Percentiles rank a stretch among this genome's conserved stretches.
phyloP scores from a whole-genome alignment of 2,797 vertebrate species.

The Gallirallus australis region DNA sequence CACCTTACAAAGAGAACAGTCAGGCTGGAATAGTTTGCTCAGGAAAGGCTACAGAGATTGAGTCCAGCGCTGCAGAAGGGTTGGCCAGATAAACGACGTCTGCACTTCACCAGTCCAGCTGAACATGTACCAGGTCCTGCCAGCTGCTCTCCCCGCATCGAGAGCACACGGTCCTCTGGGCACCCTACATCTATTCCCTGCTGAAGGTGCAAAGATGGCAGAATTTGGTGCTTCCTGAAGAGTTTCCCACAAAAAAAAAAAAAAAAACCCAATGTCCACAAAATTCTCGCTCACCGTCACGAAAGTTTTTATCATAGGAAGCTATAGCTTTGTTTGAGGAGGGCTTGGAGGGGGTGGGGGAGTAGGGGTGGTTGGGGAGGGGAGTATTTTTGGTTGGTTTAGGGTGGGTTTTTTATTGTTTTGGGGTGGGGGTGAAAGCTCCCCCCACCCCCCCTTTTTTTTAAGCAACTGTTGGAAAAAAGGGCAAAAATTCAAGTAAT shows the following conservation, averaged over 20 bases:
- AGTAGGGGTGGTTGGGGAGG: too few relatives aligned
- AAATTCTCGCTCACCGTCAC: background rate
- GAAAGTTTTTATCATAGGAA: background rate
- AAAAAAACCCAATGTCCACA: background rate
- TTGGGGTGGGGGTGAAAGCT: background rate
- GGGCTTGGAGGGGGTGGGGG: too few relatives aligned
- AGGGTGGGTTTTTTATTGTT: background rate
- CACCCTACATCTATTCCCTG: background rate
- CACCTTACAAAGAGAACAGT: constrained; percentile 17
- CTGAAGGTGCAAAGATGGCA: background rate
- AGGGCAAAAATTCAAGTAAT: background rate
- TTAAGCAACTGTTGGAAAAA: background rate
- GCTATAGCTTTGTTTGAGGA: background rate
- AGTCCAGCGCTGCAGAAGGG: background rate
- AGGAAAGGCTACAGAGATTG: background rate
- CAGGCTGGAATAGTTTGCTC: background rate
- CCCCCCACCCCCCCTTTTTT: background rate
- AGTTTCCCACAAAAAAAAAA: background rate
- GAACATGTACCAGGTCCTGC: background rate
- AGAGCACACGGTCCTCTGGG: background rate
- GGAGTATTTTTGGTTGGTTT: background rate
- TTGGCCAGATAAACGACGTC: background rate
- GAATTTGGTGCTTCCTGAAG: background rate
- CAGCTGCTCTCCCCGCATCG: accelerated
- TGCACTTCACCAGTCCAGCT: background rate